Percentiles rank a stretch among this genome's conserved stretches.
These are phyloP conservation scores for Polymixis lichenea DNA, from an alignment of 2,888 invertebrate species.

Conservation along the genomic window DNA sequence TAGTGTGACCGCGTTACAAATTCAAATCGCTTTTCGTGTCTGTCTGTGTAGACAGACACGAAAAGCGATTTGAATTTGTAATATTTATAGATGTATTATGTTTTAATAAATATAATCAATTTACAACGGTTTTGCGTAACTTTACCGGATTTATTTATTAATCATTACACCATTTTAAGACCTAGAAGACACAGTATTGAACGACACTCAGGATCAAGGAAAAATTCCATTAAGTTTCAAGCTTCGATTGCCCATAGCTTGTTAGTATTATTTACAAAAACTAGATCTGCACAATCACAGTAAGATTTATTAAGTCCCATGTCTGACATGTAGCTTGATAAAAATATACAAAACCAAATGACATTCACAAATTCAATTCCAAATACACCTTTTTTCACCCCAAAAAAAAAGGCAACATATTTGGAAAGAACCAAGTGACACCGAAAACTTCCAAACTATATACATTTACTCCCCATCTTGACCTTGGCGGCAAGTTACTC, in stretches of 20 bases:
- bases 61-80: too few relatives aligned
- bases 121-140: neutral
- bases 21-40: too few relatives aligned
- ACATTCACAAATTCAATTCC: neutral
- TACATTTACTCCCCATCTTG: constrained; percentile 56
- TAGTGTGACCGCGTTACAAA: too few relatives aligned
- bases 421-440: constrained; percentile 32
- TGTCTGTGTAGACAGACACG: too few relatives aligned
- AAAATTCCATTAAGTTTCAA: neutral
- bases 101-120: neutral
- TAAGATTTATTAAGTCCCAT: neutral
- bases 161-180: neutral
- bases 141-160: neutral
- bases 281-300: neutral
- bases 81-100: too few relatives aligned
- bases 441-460: constrained; percentile 47
- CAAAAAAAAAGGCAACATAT: constrained; percentile 33
- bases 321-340: neutral
- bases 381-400: neutral
- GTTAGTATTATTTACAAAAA: neutral
- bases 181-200: neutral
- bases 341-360: neutral
- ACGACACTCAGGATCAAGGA: neutral
- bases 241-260: neutral
- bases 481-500: constrained; percentile 57